These are phyloP conservation scores for Sanderia malayensis DNA, from an alignment of 30 jellyfish, hydroid and myxozoan genomes.

Conservation along the genomic window DNA sequence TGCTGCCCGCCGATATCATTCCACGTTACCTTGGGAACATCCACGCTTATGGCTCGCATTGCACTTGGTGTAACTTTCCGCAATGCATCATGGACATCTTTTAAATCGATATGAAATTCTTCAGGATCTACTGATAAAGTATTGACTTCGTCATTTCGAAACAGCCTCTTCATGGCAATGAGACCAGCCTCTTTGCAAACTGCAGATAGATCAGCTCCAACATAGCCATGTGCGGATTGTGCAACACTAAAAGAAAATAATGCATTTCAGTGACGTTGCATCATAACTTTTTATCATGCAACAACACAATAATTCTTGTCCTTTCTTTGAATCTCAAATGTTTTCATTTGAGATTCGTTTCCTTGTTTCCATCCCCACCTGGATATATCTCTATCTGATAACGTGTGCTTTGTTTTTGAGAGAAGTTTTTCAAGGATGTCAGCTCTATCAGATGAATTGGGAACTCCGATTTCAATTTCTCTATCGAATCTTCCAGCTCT, in stretches of 20 bases:
- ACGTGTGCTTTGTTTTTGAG: slow-evolving; percentile 24
- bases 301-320: too few species aligned
- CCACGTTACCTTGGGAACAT: slow-evolving; percentile 93
- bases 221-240: slow-evolving; percentile 84
- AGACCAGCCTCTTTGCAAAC: slow-evolving; percentile 76
- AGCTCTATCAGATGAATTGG: slow-evolving; percentile 71
- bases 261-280: too few species aligned
- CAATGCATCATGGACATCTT: slow-evolving; percentile 74
- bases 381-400: slow-evolving; percentile 36
- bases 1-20: slow-evolving; percentile 95
- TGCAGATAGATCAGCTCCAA: slow-evolving; percentile 91
- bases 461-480: slow-evolving; percentile 91
- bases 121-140: background rate
- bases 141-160: background rate
- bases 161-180: slow-evolving; percentile 41
- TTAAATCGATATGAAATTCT: slow-evolving; percentile 14
- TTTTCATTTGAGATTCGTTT: too few species aligned
- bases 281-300: too few species aligned
- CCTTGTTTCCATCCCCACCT: slow-evolving; percentile 30
- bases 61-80: slow-evolving; percentile 90
- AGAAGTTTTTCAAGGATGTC: slow-evolving; percentile 62
- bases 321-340: too few species aligned
- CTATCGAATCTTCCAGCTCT: slow-evolving; percentile 91
- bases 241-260: slow-evolving; percentile 60
- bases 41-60: slow-evolving; percentile 74